Evolutionary conservation across 2,888 invertebrate genomes (phyloP), one percentile per base, ranked within the genome.

Genomic region (Spisula solida): DNA sequence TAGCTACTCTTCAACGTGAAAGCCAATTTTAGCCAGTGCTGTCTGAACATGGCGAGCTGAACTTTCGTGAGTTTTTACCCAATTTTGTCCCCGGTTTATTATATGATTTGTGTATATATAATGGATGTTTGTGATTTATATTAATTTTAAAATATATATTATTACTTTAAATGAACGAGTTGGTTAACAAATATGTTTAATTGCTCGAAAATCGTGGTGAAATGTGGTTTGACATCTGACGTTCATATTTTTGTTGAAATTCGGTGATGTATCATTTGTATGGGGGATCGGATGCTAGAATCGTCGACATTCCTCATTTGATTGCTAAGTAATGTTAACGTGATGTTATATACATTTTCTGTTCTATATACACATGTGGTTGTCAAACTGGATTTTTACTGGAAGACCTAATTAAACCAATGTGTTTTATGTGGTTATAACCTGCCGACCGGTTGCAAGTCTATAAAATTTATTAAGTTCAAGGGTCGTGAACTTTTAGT

Each of bases 21-120:
- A 82, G 89, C 79, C 51, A 86, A 70, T 25, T 70, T 80, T 82
- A 81, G 87, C 87, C 88, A 90, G 92, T 91, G 92, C 92, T 93
- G 92, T 92, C 92, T 88, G 92, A 92, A 92, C 87, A 92, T 92
- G 93, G 93, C 93, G 92, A 93, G 92, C 89, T 93, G 91, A 92
- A 93, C 91, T 92, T 94, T 94, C 93, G 93, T 93, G 88, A 94
- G 93, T 92, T 84, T 14, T 82, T 48, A 12, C 25, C 25, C 48
- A 12, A 48, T 81, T 29, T 86, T 48, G 80, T 31, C 34, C 51
- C n/a, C 56, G 16, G 29, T 80, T 25, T 51, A 34, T 47, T 80
- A 41, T 14, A 18, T 51, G 47, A 78, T 29, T 25, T 75, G 16
- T 34, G 18, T 34, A 75, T 5, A 25, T 25, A 12, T n/a, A 5